phyloP scores from a whole-genome alignment of 2,113 vertebrate species.

The Cromileptes altivelis region DNA sequence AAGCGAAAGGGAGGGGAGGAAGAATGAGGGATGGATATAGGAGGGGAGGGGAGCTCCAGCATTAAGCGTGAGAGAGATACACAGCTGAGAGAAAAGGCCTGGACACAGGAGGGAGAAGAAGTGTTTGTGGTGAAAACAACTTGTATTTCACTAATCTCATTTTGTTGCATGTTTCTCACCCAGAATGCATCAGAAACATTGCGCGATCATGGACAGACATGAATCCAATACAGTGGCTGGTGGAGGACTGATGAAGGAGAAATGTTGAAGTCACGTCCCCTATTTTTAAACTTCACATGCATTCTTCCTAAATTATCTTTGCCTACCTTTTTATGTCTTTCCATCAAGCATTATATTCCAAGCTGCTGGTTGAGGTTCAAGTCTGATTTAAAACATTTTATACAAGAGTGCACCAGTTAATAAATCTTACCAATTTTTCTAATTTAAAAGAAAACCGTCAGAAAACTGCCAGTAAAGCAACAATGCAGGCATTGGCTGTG shows the following conservation, averaged over 20 bases:
- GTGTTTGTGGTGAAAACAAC: not conserved
- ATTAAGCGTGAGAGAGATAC: not conserved
- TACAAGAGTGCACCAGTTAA: not conserved
- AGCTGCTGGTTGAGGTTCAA: not conserved
- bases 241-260: not conserved
- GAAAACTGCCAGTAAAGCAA: not conserved
- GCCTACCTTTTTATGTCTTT: no score
- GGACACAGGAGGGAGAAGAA: not conserved
- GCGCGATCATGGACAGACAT: not conserved
- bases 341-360: no score
- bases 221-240: not conserved
- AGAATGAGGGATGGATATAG: constrained; percentile 8
- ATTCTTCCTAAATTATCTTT: no score
- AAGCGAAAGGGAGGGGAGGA: constrained; percentile 23
- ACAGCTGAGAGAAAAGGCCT: not conserved
- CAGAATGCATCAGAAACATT: not conserved
- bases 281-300: no score
- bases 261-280: no score
- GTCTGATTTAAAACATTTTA: not conserved
- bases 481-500: no score
- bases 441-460: no score
- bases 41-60: constrained; percentile 10
- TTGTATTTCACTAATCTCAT: not conserved
- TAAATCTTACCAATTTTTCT: no score
- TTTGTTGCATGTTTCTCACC: not conserved